Conservation (phyloP, 1,140 invertebrate genomes). For the Ectropis grisescens region DNA sequence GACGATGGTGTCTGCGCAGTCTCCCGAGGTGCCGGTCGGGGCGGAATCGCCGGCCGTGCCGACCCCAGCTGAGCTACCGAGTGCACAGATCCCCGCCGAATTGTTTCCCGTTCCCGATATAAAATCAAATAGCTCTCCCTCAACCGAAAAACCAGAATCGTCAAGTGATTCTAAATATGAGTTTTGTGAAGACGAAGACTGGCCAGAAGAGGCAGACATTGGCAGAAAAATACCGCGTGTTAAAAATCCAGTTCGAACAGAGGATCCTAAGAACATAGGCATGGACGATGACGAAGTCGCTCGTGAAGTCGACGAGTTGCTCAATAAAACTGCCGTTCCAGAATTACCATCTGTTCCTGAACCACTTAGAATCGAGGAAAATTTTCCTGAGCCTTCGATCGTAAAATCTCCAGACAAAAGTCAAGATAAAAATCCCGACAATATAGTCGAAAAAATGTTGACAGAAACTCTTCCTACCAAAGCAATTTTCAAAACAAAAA, state of each 20-base stretch:
- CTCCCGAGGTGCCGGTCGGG: constrained; percentile 61
- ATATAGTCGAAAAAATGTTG: constrained; percentile 20
- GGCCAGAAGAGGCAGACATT: constrained; percentile 54
- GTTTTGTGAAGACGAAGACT: constrained; percentile 72
- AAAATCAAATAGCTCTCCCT: constrained; percentile 35
- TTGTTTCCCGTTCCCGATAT: constrained; percentile 17
- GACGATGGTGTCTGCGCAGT: constrained; percentile 32
- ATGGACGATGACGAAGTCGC: constrained; percentile 64
- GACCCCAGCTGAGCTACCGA: constrained; percentile 35
- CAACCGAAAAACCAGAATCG: constrained; percentile 38
- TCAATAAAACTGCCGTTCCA: constrained; percentile 71
- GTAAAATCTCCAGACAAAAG: constrained; percentile 63
- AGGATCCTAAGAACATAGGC: constrained; percentile 48
- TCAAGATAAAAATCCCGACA: constrained; percentile 37
- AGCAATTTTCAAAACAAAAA: constrained; percentile 68
- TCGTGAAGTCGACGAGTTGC: constrained; percentile 67
- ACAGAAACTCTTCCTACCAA: constrained; percentile 45
- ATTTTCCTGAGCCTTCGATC: constrained; percentile 62
- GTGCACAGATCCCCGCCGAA: constrained; percentile 25
- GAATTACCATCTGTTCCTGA: constrained; percentile 60
- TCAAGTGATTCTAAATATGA: constrained; percentile 66
- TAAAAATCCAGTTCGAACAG: constrained; percentile 52
- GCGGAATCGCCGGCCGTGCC: constrained; percentile 48
- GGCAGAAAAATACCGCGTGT: constrained; percentile 69
- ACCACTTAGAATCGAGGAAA: constrained; percentile 58